These are phyloP conservation scores for Sciurus carolinensis DNA, from an alignment of 2,797 vertebrate genomes.

Conservation along the genomic window DNA sequence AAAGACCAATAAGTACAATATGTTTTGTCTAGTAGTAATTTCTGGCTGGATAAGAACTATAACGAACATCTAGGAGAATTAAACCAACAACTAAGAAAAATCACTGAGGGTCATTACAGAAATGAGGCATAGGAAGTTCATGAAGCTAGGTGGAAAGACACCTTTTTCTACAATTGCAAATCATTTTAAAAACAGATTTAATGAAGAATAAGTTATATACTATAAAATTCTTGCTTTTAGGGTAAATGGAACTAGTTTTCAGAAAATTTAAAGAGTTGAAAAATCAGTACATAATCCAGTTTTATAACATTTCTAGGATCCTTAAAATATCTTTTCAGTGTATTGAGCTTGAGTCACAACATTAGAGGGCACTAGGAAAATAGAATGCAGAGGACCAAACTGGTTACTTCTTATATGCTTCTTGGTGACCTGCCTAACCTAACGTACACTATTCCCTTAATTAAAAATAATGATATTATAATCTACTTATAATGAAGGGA, in stretches of 20 bases:
- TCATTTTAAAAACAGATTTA: neutral
- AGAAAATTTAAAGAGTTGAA: neutral
- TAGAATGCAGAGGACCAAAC: neutral
- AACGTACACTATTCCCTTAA: neutral
- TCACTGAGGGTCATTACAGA: neutral
- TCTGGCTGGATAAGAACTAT: neutral
- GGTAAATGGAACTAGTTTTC: neutral
- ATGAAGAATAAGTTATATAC: neutral
- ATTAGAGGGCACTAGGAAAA: neutral
- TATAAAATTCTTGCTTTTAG: neutral
- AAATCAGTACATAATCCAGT: neutral
- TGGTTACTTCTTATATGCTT: no score
- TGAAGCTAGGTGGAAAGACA: neutral
- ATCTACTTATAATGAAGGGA: neutral
- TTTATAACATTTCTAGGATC: neutral
- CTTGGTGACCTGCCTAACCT: neutral
- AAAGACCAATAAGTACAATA: neutral
- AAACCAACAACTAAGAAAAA: neutral
- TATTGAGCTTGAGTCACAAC: neutral
- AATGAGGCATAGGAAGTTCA: neutral
- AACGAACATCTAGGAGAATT: neutral
- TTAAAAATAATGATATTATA: neutral
- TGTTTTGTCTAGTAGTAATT: neutral
- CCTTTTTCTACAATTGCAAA: neutral
- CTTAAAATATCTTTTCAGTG: neutral